Conservation (phyloP, 2,113 vertebrate species). For the Lates calcarifer region DNA sequence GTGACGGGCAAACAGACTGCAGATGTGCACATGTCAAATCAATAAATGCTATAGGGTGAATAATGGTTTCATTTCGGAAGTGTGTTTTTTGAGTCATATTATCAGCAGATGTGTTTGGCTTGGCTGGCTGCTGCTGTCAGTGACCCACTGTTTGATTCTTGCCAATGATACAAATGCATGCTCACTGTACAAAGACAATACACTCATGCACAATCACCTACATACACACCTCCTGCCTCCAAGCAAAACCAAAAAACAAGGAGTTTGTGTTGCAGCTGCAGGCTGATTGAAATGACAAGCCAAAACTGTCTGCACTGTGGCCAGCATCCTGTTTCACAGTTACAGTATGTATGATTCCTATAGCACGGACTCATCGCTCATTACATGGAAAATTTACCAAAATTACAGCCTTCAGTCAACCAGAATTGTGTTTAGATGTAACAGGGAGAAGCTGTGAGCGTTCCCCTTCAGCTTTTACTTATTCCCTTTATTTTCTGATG, state of each 20-base stretch:
- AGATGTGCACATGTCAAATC: constrained; percentile 65
- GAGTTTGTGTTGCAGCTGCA: constrained; percentile 54
- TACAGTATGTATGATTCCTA: constrained; percentile 62
- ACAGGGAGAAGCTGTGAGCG: constrained; percentile 51
- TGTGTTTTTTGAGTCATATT: constrained; percentile 56
- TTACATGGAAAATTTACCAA: constrained; percentile 64
- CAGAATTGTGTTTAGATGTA: constrained; percentile 50
- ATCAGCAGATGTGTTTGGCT: constrained; percentile 72
- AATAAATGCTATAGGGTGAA: constrained; percentile 51
- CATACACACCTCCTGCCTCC: constrained; percentile 16
- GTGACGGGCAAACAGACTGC: constrained; percentile 47
- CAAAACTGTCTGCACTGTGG: constrained; percentile 50
- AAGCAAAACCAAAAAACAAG: constrained; percentile 26
- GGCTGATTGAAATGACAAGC: constrained; percentile 66
- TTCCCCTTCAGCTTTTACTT: constrained; percentile 8
- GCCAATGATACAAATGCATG: constrained; percentile 11
- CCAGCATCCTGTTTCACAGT: constrained; percentile 56
- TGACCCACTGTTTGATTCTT: constrained; percentile 33
- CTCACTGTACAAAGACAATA: constrained; percentile 12
- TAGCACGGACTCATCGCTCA: constrained; percentile 58
- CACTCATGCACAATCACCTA: background rate
- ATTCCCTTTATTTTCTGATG: constrained; percentile 30
- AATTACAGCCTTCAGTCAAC: constrained; percentile 58
- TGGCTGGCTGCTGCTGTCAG: constrained; percentile 43
- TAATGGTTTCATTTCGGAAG: constrained; percentile 53